Evolutionary conservation across 2,888 invertebrate species (phyloP).

Genomic region (Acanthosepion pharaonis): DNA sequence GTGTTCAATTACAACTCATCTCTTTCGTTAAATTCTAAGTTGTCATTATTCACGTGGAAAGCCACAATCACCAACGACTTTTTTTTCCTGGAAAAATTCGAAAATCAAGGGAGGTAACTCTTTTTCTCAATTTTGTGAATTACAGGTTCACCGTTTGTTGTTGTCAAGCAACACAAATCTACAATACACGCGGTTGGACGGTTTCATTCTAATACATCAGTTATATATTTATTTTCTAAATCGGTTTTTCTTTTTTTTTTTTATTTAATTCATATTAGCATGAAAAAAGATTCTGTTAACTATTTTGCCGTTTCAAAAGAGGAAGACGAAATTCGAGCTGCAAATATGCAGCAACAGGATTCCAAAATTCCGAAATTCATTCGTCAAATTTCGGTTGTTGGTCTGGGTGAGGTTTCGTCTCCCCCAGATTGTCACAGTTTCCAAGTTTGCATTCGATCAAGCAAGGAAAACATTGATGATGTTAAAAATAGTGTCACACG

Average conservation of each 20-base stretch:
- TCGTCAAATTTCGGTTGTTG: background rate
- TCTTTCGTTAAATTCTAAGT: too few species aligned
- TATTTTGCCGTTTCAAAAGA: background rate
- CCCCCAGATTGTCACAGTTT: background rate
- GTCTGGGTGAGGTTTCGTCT: background rate
- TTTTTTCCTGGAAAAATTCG: too few species aligned
- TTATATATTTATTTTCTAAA: background rate
- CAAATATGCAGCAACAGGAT: background rate
- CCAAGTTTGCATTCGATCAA: background rate
- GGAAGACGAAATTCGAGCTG: background rate
- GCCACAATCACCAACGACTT: too few species aligned
- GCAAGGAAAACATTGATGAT: background rate
- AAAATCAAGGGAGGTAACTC: too few species aligned
- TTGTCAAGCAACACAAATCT: background rate
- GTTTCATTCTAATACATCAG: background rate
- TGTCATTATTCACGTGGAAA: too few species aligned
- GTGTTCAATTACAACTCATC: too few species aligned
- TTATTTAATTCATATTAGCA: background rate
- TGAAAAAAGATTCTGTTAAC: background rate
- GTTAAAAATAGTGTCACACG: slow-evolving; percentile 1
- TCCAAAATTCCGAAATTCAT: background rate
- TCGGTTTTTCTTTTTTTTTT: background rate
- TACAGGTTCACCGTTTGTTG: background rate
- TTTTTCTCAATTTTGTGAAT: too few species aligned
- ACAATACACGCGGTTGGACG: background rate